These are phyloP conservation scores for Sitta europaea DNA, from an alignment of 2,113 vertebrate species.

Conservation along the genomic window DNA sequence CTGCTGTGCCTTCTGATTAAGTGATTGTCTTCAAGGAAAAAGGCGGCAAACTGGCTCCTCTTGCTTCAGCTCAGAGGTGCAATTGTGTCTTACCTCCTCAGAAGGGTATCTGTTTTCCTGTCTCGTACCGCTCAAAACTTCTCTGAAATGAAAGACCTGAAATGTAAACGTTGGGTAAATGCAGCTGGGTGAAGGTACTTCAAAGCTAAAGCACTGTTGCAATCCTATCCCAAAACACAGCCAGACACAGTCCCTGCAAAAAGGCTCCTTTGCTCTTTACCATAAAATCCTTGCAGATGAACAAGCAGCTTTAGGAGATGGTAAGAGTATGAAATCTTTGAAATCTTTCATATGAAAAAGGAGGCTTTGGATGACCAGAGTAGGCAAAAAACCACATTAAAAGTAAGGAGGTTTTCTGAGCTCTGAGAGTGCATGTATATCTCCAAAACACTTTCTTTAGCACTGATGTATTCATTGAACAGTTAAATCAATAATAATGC, in stretches of 20 bases:
- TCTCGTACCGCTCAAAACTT: not conserved
- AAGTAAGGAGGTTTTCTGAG: not conserved
- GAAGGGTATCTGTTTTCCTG: not conserved
- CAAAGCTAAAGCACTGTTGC: not conserved
- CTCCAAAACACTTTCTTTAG: not conserved
- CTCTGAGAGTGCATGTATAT: not conserved
- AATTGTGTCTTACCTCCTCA: not conserved
- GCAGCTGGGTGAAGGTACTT: not conserved
- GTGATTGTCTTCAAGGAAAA: not conserved
- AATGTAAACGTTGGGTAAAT: not conserved
- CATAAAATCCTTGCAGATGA: not conserved
- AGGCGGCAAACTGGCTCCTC: not conserved
- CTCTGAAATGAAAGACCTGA: conserved; percentile 69
- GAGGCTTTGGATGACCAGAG: not conserved
- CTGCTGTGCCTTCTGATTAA: not conserved
- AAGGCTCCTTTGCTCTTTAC: not conserved
- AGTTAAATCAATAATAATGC: not conserved
- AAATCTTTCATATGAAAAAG: not conserved
- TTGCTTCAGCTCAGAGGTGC: not conserved
- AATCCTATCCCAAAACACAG: not conserved
- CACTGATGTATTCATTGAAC: not conserved
- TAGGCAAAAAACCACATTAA: not conserved
- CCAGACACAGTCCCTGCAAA: not conserved
- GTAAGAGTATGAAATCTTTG: not conserved
- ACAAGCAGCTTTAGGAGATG: not conserved